Evolutionary conservation across 2,113 vertebrate species (phyloP).

Genomic region (Hippoglossus stenolepis): DNA sequence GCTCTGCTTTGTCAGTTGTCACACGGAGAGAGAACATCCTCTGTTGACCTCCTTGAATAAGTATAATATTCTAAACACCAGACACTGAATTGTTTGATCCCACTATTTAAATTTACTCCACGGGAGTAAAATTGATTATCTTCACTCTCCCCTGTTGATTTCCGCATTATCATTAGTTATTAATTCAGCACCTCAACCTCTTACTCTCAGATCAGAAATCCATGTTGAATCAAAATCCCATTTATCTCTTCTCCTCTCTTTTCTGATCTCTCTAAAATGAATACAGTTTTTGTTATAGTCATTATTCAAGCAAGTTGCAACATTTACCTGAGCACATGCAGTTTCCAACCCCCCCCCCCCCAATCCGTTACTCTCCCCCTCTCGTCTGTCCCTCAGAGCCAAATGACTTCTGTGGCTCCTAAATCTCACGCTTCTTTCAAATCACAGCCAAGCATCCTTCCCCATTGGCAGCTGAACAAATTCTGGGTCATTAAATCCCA

Average conservation of each 20-base stretch:
- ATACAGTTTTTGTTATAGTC: slow-evolving; percentile 43
- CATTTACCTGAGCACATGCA: slow-evolving; percentile 49
- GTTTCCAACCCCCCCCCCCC: not conserved
- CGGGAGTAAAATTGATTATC: slow-evolving; percentile 4
- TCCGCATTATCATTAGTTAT: slow-evolving; percentile 31
- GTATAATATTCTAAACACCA: slow-evolving; percentile 11
- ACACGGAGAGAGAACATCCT: not conserved
- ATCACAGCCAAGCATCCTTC: slow-evolving; percentile 52
- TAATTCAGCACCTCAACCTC: slow-evolving; percentile 37
- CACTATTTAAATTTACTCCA: slow-evolving; percentile 4
- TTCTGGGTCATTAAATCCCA: slow-evolving; percentile 62
- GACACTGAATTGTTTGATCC: slow-evolving; percentile 7
- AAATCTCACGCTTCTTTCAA: slow-evolving; percentile 54
- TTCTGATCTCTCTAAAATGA: slow-evolving; percentile 53
- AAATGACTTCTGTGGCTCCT: slow-evolving; percentile 55
- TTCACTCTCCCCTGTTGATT: slow-evolving; percentile 9
- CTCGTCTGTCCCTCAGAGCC: slow-evolving; percentile 47
- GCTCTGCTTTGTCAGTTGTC: slow-evolving; percentile 18
- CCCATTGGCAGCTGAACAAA: slow-evolving; percentile 62
- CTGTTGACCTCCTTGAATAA: slow-evolving; percentile 9
- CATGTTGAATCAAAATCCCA: slow-evolving; percentile 44
- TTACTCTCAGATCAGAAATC: slow-evolving; percentile 46
- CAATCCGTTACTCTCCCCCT: slow-evolving; percentile 36
- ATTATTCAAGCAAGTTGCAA: slow-evolving; percentile 37
- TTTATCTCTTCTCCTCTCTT: slow-evolving; percentile 17